Evolutionary conservation across 2,888 invertebrate species (phyloP), one percentile per base, ranked within the genome.

Genomic region (Dendrolimus houi): DNA sequence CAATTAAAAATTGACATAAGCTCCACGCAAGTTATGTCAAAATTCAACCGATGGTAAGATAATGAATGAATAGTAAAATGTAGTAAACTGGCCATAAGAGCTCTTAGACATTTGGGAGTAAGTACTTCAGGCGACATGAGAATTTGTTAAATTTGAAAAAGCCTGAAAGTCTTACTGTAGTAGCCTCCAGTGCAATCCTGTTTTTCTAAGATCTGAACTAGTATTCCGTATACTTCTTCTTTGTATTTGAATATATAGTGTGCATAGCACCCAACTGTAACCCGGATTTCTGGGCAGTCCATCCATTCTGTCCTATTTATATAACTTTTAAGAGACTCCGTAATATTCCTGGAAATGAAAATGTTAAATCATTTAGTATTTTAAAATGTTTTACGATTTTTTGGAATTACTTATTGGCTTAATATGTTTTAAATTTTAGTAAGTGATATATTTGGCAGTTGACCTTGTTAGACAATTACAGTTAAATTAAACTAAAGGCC

Each of bases 261-360:
- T 0, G 91, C 90, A 65, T 92, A 92, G 61, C 91, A 89, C 7
- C 91, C 83, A 0, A 83, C 77, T 55, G 86, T 82, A 8, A 79
- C 83, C 54, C 79, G 77, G 7, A 76, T 58, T 10, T 70, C 62
- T 0, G 64, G 58, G 52, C 75, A 79, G 0, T 74, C 10, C 29
- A 64, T 72, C 70, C 73, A 74, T 0, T 59, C 59, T 2, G 56
- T 60, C 47, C 59, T 56, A 54, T 69, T 65, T 6, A 55, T 14
- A n/a, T 63, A 41, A 7, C 66, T 60, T 1, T 62, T 54, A 8
- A 65, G 41, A 9, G 69, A 42, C 10, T 55, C 52, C 12, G 47
- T 47, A 2, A 47, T 9, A 12, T 47, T 47, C 47, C 47, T 47
- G 12, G 12, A 47, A 47, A 47, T 47, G 9, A 47, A 0, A 12